Evolutionary conservation across 1,140 invertebrate species (phyloP), one percentile per base, ranked within the genome.

Genomic region (Adoxophyes honmai): DNA sequence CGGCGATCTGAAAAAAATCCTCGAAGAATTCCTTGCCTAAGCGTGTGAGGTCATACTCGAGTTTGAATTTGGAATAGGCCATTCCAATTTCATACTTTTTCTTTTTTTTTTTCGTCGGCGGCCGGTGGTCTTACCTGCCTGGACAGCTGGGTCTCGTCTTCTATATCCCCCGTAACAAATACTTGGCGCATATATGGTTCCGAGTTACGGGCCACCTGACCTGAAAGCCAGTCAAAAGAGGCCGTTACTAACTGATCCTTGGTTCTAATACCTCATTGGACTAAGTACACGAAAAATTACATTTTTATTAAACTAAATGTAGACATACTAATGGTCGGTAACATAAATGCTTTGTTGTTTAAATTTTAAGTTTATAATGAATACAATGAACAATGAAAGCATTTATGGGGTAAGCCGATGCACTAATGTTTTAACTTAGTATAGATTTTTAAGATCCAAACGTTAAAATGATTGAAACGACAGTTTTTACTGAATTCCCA

Each of bases 151-250:
- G 90, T 85, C 63, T 91, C 91, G 73, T 93, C 92, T 57, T 92
- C 90, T 63, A 89, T 83, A 75, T 93, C 91, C 16, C 92, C 92
- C 59, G 92, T 93, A 42, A 98, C 93, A 82, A 98, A 98, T 51
- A 98, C 96, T 91, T 99, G 98, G 70, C 97, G 92, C 91, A 99
- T 98, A 73, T 96, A 93, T 8, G 98, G 98, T 90, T 99, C 98
- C 68, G 94, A 96, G 83, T 96, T 96, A 73, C 93, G 92, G 33
- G 98, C 98, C 67, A 99, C 97, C 64, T 93, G 92, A 57, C 89
- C 89, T 90, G 86, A 79, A 89, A 90, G 74, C 69, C 78, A 88
- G 73, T 73, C 75, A 84, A 84, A 84, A 79, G 42, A 62, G 64
- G 66, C 70, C 59, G 67, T 86, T 84, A 84, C 67, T 70, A 52